Evolutionary conservation across 2,113 vertebrate species (phyloP).

Genomic region (Potamarius usumacintae): DNA sequence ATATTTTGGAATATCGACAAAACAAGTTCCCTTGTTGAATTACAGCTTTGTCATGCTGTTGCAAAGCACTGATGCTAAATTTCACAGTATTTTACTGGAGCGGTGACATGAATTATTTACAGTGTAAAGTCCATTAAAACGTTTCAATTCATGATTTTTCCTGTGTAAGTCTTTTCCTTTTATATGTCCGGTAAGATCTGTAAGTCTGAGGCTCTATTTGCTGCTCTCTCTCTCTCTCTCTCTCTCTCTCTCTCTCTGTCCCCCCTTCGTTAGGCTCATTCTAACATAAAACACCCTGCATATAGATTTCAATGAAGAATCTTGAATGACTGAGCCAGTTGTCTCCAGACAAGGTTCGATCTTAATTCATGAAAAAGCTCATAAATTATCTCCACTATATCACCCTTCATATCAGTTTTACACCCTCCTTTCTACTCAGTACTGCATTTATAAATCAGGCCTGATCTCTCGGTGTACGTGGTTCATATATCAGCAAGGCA

Average conservation of each 20-base stretch:
- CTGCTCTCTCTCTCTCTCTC: neutral
- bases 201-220: neutral
- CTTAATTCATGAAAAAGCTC: neutral
- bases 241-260: neutral
- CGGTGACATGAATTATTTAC: neutral
- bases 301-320: slow-evolving; percentile 14
- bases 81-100: neutral
- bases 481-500: slow-evolving; percentile 31
- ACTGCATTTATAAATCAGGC: slow-evolving; percentile 13
- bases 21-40: neutral
- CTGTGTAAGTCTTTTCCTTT: neutral
- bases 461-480: neutral
- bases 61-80: neutral
- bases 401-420: neutral
- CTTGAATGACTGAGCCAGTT: neutral
- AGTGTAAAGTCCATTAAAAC: neutral
- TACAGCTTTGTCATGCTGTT: neutral
- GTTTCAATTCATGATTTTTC: neutral
- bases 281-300: neutral
- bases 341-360: neutral
- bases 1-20: neutral
- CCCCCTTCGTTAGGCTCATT: neutral
- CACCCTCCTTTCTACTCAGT: neutral
- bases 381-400: neutral
- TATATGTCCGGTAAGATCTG: neutral